phyloP scores from a whole-genome alignment of 2,888 invertebrate species.

The Drosophila parthenogenetica region DNA sequence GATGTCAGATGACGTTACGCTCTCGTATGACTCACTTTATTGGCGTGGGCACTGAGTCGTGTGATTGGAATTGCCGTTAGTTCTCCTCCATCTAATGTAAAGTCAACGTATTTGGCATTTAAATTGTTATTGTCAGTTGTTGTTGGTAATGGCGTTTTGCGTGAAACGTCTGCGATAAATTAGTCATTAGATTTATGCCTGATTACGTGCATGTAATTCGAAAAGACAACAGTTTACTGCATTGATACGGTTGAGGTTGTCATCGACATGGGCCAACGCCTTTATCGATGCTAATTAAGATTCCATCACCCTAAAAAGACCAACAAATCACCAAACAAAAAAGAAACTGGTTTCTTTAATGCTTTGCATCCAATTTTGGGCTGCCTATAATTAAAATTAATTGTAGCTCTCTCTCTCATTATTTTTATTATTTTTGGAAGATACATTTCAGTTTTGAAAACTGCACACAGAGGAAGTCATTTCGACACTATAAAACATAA shows the following conservation, averaged over 20 bases:
- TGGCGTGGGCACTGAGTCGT: slow-evolving; percentile 43
- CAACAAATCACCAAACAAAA: neutral
- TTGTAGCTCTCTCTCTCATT: slow-evolving; percentile 5
- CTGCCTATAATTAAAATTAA: slow-evolving; percentile 22
- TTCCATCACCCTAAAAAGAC: slow-evolving; percentile 18
- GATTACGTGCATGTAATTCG: slow-evolving; percentile 49
- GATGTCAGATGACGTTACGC: slow-evolving; percentile 39
- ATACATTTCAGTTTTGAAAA: too few species aligned
- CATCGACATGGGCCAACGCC: slow-evolving; percentile 13
- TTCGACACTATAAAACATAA: too few species aligned
- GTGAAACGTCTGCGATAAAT: slow-evolving; percentile 32
- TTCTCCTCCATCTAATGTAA: slow-evolving; percentile 20
- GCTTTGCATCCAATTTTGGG: slow-evolving; percentile 19
- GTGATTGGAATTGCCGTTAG: slow-evolving; percentile 60
- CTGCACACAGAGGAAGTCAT: too few species aligned
- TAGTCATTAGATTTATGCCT: slow-evolving; percentile 55
- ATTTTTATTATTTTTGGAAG: too few species aligned
- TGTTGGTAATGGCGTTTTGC: slow-evolving; percentile 18
- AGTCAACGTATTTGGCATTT: slow-evolving; percentile 50
- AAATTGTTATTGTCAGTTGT: slow-evolving; percentile 29
- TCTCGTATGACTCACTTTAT: slow-evolving; percentile 36
- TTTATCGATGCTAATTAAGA: slow-evolving; percentile 42
- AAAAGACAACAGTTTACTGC: slow-evolving; percentile 16
- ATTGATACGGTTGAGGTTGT: slow-evolving; percentile 16
- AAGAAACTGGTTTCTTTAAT: slow-evolving; percentile 34